Percentiles rank a stretch among this genome's conserved stretches.
phyloP scores from a whole-genome alignment of 1,140 invertebrate genomes.

The Homalodisca vitripennis region DNA sequence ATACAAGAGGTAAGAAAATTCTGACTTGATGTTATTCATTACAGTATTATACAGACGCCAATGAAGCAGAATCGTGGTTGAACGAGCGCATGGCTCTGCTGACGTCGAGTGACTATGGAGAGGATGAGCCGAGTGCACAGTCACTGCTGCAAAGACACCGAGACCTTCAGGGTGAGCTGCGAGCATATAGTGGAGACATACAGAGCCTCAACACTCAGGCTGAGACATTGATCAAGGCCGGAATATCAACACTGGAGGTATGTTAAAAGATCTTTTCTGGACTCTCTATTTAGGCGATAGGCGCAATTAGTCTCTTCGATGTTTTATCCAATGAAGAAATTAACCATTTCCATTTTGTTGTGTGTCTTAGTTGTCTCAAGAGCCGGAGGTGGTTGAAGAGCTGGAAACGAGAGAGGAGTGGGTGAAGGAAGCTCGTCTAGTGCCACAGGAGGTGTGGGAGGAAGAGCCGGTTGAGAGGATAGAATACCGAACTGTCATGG shows the following conservation, averaged over 20 bases:
- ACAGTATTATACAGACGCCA: slow-evolving; percentile 94
- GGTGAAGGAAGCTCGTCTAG: slow-evolving; percentile 72
- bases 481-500: slow-evolving; percentile 79
- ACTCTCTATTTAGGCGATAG: neutral
- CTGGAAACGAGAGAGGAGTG: slow-evolving; percentile 66
- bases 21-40: slow-evolving; percentile 33
- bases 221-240: slow-evolving; percentile 73
- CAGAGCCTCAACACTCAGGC: slow-evolving; percentile 83
- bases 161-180: slow-evolving; percentile 86
- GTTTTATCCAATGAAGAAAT: neutral
- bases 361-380: slow-evolving; percentile 56
- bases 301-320: neutral
- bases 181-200: slow-evolving; percentile 88
- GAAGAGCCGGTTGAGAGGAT: slow-evolving; percentile 85
- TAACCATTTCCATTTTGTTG: neutral
- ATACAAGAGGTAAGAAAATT: too few species aligned
- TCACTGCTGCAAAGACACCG: slow-evolving; percentile 83
- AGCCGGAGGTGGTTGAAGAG: slow-evolving; percentile 61
- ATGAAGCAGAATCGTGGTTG: slow-evolving; percentile 97
- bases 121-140: slow-evolving; percentile 86
- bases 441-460: slow-evolving; percentile 88
- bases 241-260: slow-evolving; percentile 72
- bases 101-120: slow-evolving; percentile 82
- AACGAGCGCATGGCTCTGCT: slow-evolving; percentile 89
- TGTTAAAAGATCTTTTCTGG: too few species aligned